Base-by-base conservation (phyloP, 2,797 vertebrate species). In the Paramormyrops hopkinsi region DNA sequence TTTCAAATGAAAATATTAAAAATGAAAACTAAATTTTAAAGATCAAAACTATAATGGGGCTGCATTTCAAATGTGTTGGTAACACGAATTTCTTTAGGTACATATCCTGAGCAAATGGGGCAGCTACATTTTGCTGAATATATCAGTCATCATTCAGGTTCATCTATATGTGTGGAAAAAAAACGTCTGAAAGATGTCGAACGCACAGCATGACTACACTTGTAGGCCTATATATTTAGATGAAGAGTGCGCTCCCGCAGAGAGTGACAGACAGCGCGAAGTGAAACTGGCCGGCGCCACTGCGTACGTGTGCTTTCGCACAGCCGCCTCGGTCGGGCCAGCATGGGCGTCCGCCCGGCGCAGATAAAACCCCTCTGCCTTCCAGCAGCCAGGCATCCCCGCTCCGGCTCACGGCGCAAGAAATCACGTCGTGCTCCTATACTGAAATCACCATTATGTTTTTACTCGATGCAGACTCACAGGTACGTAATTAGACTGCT, bases 281-380 rank as follows among this genome's bases (percentile, higher is more conserved):
- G 25, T 4, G 62, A 65, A 65, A 76, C 14, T 41, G 29, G 33
- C 73, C 73, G 17, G 53, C n/a, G 56, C 88, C 82, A 88, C 51
- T 90, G 89, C 89, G 89, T 90, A 90, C 89, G 89, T 90, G 89
- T 59, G 90, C 17, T 89, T 90, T 69, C 29, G 88, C 90, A 89
- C 90, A 65, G 37, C 44, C 50, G 82, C n/a, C 44, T 19, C 65
- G 4, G 11, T 22, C 12, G 56, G 53, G n/a, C 50, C 44, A 79
- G 59, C 14, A 37, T 73, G 65, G 65, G 65, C 65, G 65, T 37
- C 29, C 65, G 65, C 65, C 29, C 65, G 29, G 29, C 29, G 65
- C 65, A 37, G 12, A 73, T 73, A 73, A 73, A 73, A 73, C 29
- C 65, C 29, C 65, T 37, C 65, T 17, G 12, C 12, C 12, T 6